phyloP scores from a whole-genome alignment of 2,888 invertebrate genomes.

The Netelia inedita region DNA sequence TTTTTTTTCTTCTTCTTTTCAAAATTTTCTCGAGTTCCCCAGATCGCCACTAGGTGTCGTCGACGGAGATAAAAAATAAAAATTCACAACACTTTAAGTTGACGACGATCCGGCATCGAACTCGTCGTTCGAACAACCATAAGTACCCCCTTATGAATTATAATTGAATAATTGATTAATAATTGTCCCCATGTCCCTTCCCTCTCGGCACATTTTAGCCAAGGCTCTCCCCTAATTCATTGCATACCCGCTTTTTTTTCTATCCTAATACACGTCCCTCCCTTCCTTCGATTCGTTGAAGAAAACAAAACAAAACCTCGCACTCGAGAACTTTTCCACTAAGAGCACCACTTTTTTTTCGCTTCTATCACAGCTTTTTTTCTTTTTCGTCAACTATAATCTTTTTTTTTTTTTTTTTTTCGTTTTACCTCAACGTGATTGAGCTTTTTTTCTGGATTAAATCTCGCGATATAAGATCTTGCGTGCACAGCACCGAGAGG shows the following conservation, averaged over 20 bases:
- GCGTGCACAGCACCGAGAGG: conserved; percentile 48
- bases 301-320: conserved; percentile 35
- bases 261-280: neutral
- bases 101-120: conserved; percentile 51
- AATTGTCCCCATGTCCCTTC: conserved; percentile 31
- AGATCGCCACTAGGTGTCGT: conserved; percentile 18
- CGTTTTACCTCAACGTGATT: conserved; percentile 16
- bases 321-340: conserved; percentile 63
- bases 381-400: conserved; percentile 24
- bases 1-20: neutral
- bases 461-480: conserved; percentile 42
- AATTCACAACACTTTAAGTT: conserved; percentile 50
- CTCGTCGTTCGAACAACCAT: conserved; percentile 64
- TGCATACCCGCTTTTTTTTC: conserved; percentile 28
- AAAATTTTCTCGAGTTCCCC: neutral
- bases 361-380: conserved; percentile 16
- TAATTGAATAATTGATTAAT: conserved; percentile 57
- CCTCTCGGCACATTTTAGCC: conserved; percentile 1
- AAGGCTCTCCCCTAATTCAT: conserved; percentile 39
- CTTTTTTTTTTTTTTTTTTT: conserved; percentile 20
- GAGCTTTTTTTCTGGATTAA: conserved; percentile 42
- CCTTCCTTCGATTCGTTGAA: neutral
- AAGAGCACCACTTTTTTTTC: conserved; percentile 63
- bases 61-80: neutral
- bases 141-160: conserved; percentile 64